Percentiles rank a stretch among this genome's conserved stretches.
Evolutionary conservation across 2,888 invertebrate genomes (phyloP).

Genomic region (Trimorus sp.): DNA sequence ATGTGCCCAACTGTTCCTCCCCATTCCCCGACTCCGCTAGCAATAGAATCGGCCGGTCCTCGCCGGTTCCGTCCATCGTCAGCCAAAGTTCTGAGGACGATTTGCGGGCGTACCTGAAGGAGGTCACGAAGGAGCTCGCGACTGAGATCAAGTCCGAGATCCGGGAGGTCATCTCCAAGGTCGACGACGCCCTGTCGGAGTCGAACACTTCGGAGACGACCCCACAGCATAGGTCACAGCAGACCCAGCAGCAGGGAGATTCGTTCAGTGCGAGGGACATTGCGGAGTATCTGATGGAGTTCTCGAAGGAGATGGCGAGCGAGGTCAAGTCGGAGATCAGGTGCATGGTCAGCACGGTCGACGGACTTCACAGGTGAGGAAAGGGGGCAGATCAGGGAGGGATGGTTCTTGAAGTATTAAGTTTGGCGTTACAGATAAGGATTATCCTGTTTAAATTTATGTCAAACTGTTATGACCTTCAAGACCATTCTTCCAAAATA

Average conservation of each 20-base stretch:
- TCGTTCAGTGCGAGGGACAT: slow-evolving; percentile 89
- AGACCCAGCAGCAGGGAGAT: slow-evolving; percentile 79
- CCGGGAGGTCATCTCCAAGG: slow-evolving; percentile 89
- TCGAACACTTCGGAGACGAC: slow-evolving; percentile 66
- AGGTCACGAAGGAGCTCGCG: slow-evolving; percentile 89
- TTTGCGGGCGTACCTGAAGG: slow-evolving; percentile 88
- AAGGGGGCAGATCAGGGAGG: neutral
- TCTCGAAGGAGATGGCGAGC: slow-evolving; percentile 90
- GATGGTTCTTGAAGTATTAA: no score
- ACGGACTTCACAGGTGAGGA: slow-evolving; percentile 83
- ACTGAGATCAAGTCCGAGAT: slow-evolving; percentile 92
- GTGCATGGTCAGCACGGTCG: slow-evolving; percentile 84
- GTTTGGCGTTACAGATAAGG: no score
- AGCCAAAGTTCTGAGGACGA: slow-evolving; percentile 85
- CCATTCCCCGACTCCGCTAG: slow-evolving; percentile 67
- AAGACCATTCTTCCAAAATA: no score
- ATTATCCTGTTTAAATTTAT: no score
- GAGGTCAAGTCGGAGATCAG: slow-evolving; percentile 90
- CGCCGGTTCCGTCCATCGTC: slow-evolving; percentile 74
- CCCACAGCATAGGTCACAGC: no score
- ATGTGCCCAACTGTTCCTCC: slow-evolving; percentile 69
- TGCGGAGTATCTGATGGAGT: slow-evolving; percentile 89
- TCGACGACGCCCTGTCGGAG: slow-evolving; percentile 90
- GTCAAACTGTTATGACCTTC: no score
- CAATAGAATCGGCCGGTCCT: slow-evolving; percentile 75